A percentile compares a stretch with the other conserved stretches of the same genome.
Conservation (phyloP, 1,140 invertebrate genomes). For the Drosophila novamexicana region DNA sequence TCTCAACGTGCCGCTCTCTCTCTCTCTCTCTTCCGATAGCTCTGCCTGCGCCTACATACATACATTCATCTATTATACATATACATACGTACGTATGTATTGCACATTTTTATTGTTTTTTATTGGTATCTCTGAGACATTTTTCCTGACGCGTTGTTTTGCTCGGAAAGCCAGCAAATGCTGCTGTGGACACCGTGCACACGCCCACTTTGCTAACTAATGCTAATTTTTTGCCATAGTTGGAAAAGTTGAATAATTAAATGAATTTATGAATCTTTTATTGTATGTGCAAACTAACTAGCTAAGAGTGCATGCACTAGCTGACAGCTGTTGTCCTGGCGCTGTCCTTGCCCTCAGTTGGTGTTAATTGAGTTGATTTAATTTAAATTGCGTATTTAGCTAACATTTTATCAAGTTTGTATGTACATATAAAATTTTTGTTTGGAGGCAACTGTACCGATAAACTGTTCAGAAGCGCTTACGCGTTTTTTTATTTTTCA, state of each 20-base stretch:
- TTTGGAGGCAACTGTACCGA: conserved; percentile 29
- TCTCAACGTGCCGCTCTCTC: conserved; percentile 15
- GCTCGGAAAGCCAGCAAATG: conserved; percentile 42
- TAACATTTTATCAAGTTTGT: not conserved
- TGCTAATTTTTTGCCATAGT: conserved; percentile 11
- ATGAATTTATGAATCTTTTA: conserved; percentile 32
- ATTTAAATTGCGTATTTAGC: not conserved
- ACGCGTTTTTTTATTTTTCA: not conserved
- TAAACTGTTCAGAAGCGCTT: not conserved
- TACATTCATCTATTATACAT: not conserved
- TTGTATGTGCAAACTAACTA: not conserved
- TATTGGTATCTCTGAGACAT: conserved; percentile 65
- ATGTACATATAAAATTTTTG: not conserved
- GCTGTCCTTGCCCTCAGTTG: conserved; percentile 11
- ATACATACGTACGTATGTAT: not conserved
- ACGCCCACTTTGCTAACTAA: conserved; percentile 23
- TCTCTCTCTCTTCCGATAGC: conserved; percentile 6
- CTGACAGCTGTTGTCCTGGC: conserved; percentile 45
- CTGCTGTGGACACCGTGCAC: conserved; percentile 31
- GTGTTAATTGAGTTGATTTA: not conserved
- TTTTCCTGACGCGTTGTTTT: conserved; percentile 32
- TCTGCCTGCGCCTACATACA: not conserved
- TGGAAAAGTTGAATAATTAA: conserved; percentile 52
- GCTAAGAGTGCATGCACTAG: not conserved
- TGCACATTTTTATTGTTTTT: conserved; percentile 42